phyloP scores from a whole-genome alignment of 1,140 invertebrate species.

The Penaeus chinensis region DNA sequence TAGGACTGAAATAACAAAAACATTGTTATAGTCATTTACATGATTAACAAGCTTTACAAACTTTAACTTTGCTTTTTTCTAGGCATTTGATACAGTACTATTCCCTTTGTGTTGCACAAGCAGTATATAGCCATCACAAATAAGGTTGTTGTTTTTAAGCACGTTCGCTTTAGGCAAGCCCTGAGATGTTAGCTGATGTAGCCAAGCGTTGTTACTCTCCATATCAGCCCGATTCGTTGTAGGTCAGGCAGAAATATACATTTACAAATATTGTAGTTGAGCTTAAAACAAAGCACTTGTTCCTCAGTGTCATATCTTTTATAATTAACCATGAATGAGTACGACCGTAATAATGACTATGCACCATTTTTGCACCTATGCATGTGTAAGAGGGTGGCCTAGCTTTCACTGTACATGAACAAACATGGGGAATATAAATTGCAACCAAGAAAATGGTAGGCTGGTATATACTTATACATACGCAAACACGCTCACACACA shows the following conservation, averaged over 20 bases:
- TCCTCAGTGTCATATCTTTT: no score
- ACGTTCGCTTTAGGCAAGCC: background rate
- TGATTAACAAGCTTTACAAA: background rate
- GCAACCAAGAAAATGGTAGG: no score
- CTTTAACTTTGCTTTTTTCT: background rate
- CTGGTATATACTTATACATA: no score
- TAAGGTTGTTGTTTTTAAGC: background rate
- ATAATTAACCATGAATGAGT: no score
- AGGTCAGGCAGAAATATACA: background rate
- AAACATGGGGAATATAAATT: no score
- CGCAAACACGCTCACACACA: no score
- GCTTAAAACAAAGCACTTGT: no score
- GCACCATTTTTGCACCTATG: no score
- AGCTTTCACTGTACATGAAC: no score
- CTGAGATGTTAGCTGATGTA: background rate
- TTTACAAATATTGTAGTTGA: background rate
- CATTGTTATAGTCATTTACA: background rate
- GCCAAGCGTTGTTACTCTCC: background rate
- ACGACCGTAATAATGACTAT: no score
- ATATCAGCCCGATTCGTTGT: no score
- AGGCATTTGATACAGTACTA: background rate
- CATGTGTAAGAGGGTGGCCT: no score
- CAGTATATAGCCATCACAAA: conserved; percentile 3
- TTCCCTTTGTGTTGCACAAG: background rate
- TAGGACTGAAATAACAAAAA: background rate